A percentile compares a stretch with the other conserved stretches of the same genome.
Evolutionary conservation across 1,140 invertebrate genomes (phyloP).

Genomic region (Bombyx mandarina): DNA sequence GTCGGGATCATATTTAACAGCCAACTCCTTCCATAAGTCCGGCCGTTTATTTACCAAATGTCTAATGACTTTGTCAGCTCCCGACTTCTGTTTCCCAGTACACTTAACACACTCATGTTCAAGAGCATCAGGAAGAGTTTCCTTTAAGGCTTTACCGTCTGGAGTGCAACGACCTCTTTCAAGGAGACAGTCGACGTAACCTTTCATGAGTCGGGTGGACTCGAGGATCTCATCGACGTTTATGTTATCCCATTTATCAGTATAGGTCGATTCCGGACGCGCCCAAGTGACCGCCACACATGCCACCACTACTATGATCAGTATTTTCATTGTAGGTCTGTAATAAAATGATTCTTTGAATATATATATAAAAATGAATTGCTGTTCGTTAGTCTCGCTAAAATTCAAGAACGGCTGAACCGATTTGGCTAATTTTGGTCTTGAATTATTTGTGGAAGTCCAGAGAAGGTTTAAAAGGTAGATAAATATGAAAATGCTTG

Average conservation of each 20-base stretch:
- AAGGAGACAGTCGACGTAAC: conserved; percentile 80
- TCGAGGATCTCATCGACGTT: conserved; percentile 80
- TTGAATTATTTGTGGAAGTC: no score
- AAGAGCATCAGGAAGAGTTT: conserved; percentile 78
- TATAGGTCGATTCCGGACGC: conserved; percentile 73
- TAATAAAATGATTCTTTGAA: not conserved
- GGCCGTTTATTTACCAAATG: conserved; percentile 74
- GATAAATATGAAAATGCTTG: no score
- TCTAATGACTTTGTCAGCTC: conserved; percentile 73
- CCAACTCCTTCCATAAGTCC: conserved; percentile 74
- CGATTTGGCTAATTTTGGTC: no score
- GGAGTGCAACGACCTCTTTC: conserved; percentile 79
- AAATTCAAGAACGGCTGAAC: no score
- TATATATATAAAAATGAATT: no score
- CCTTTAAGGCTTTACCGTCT: conserved; percentile 79
- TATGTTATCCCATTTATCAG: conserved; percentile 81
- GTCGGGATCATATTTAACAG: conserved; percentile 77
- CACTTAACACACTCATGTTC: conserved; percentile 78
- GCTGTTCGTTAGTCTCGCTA: no score
- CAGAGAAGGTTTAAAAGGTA: no score
- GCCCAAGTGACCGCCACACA: conserved; percentile 37
- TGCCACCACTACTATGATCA: conserved; percentile 18
- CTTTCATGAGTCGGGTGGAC: conserved; percentile 78
- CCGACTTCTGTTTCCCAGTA: conserved; percentile 73
- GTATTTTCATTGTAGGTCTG: conserved; percentile 51